Conservation (phyloP, 2,888 invertebrate species). For the Drosophila suboccidentalis region DNA sequence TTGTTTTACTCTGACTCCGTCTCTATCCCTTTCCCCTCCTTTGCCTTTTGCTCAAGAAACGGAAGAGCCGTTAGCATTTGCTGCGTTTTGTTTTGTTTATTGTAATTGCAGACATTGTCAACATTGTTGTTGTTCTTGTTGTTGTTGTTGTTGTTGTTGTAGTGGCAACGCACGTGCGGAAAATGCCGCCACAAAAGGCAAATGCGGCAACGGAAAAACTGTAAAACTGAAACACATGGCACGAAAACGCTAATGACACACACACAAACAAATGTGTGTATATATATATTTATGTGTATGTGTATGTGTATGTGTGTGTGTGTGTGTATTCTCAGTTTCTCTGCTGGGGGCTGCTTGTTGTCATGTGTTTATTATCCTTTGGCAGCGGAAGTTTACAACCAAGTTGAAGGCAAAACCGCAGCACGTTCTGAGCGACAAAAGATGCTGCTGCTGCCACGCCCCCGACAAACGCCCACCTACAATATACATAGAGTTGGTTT, state of each 20-base stretch:
- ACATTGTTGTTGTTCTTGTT: slow-evolving; percentile 41
- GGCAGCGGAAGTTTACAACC: slow-evolving; percentile 72
- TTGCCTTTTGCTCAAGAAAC: neutral
- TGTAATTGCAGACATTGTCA: slow-evolving; percentile 74
- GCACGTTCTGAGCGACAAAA: slow-evolving; percentile 54
- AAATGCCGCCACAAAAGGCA: slow-evolving; percentile 57
- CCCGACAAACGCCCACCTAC: slow-evolving; percentile 7
- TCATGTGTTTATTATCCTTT: slow-evolving; percentile 80
- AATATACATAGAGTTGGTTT: neutral
- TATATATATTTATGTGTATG: slow-evolving; percentile 2
- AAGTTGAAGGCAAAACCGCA: slow-evolving; percentile 53
- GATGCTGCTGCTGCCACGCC: slow-evolving; percentile 58
- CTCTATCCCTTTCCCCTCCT: neutral
- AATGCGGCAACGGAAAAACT: slow-evolving; percentile 49
- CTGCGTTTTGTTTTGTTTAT: slow-evolving; percentile 77
- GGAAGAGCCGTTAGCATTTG: slow-evolving; percentile 65
- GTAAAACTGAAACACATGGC: slow-evolving; percentile 62
- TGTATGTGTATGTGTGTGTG: slow-evolving; percentile 1
- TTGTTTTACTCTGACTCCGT: no score
- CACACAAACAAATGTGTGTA: slow-evolving; percentile 23
- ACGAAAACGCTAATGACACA: slow-evolving; percentile 66
- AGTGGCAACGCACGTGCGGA: slow-evolving; percentile 57
- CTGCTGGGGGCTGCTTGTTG: slow-evolving; percentile 61
- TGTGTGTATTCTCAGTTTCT: slow-evolving; percentile 21
- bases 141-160: slow-evolving; percentile 34